Evolutionary conservation across 1,140 invertebrate genomes (phyloP).

Genomic region (Dinoponera quadriceps): DNA sequence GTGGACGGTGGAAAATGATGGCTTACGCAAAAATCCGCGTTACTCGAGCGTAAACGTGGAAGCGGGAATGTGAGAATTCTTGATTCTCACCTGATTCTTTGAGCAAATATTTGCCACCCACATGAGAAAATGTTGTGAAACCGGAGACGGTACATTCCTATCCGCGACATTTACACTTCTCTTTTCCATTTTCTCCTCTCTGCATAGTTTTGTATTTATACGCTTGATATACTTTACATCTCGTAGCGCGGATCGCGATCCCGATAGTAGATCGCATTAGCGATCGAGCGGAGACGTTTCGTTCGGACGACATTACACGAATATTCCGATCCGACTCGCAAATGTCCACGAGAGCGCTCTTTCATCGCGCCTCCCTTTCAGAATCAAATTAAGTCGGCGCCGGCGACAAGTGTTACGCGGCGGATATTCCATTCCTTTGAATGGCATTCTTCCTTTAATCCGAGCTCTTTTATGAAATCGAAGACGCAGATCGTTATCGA

Average conservation of each 20-base stretch:
- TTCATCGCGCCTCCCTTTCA: background rate
- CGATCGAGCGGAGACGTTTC: no score
- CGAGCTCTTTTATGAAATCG: slow-evolving; percentile 4
- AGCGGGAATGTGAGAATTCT: slow-evolving; percentile 25
- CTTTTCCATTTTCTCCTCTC: no score
- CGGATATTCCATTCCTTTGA: slow-evolving; percentile 32
- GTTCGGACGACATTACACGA: background rate
- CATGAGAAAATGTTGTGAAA: slow-evolving; percentile 2
- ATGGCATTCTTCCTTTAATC: slow-evolving; percentile 28
- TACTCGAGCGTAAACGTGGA: slow-evolving; percentile 17
- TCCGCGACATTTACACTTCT: background rate
- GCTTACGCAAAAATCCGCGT: background rate
- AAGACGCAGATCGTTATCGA: slow-evolving; percentile 41
- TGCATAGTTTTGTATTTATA: slow-evolving; percentile 3
- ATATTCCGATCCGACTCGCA: background rate
- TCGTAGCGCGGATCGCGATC: background rate
- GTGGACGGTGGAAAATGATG: slow-evolving; percentile 20
- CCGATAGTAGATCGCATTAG: background rate
- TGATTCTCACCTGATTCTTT: slow-evolving; percentile 34
- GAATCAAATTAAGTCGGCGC: slow-evolving; percentile 10
- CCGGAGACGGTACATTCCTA: background rate
- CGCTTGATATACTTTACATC: background rate
- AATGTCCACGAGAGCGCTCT: background rate
- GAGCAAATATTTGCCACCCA: slow-evolving; percentile 23
- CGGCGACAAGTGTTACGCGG: slow-evolving; percentile 3